These are phyloP conservation scores for Agonopterix arenella DNA, from an alignment of 2,888 invertebrate species.

Conservation along the genomic window DNA sequence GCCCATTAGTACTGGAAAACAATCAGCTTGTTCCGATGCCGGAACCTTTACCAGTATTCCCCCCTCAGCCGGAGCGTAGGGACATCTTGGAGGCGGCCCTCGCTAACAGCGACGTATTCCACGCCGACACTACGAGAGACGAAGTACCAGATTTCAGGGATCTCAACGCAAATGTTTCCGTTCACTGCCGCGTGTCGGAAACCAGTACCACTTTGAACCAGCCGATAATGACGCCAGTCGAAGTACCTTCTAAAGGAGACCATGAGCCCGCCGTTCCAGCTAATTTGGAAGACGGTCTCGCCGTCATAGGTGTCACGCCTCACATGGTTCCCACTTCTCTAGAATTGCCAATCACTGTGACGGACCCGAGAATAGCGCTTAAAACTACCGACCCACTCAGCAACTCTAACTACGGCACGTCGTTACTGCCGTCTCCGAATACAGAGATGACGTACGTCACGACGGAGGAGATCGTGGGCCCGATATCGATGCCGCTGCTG, in stretches of 20 bases:
- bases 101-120: constrained; percentile 85
- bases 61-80: constrained; percentile 69
- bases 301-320: constrained; percentile 76
- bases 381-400: constrained; percentile 59
- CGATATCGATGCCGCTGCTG: constrained; percentile 78
- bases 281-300: constrained; percentile 73
- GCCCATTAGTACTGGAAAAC: constrained; percentile 75
- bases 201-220: constrained; percentile 85
- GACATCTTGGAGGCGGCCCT: constrained; percentile 86
- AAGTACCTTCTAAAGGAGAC: constrained; percentile 78
- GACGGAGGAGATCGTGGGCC: constrained; percentile 40
- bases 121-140: constrained; percentile 66
- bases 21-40: constrained; percentile 68
- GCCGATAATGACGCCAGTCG: constrained; percentile 89
- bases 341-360: constrained; percentile 85
- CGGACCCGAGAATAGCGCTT: constrained; percentile 84
- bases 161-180: constrained; percentile 73
- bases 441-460: constrained; percentile 51
- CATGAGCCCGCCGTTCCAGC: constrained; percentile 43
- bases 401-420: constrained; percentile 35
- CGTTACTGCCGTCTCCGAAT: constrained; percentile 44
- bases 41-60: constrained; percentile 39
- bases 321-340: constrained; percentile 81
- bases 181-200: constrained; percentile 81
- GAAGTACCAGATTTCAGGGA: constrained; percentile 79